Base-by-base conservation (phyloP, 2,797 vertebrate genomes). In the Anolis apletophallus region DNA sequence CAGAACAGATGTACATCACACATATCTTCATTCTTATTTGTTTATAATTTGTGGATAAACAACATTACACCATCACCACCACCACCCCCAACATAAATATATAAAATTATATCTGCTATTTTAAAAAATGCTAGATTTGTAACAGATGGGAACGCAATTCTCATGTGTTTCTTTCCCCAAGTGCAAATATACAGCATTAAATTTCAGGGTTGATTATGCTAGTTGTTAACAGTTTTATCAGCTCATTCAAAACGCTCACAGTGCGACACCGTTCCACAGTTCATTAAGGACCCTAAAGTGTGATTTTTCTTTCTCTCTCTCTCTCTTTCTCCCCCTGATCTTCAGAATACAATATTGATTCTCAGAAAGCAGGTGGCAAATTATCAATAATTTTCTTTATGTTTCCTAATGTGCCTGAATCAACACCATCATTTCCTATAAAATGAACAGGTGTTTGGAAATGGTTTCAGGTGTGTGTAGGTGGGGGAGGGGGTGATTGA, bases 351-450 rank as follows among this genome's bases (percentile, higher is more conserved):
- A 36, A 91, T 80, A 88, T 90, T 89, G 90, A 5, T 85, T 92
- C 77, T 84, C 68, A 71, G 88, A 89, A 93, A 87, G 54, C 89
- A 95, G 87, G 69, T 92, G 89, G 75, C 85, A 73, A 90, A 94
- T 87, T 93, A 90, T 77, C 90, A 89, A 64, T 90, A 85, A 89
- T 90, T 92, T 93, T 85, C 81, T 90, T 82, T 80, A 79, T 68
- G 50, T 74, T 1, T 76, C 90, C 32, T 1, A 90, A 92, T 86
- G 19, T 88, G 81, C 87, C 88, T 91, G 87, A 90, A 91, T 89
- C 89, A 91, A 87, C 55, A 74, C 82, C 87, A 92, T 90, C 83
- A 34, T 36, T 74, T 32, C 1, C 46, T 88, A 69, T 26, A 89
- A 83, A 90, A 88, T 81, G 82, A 91, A 87, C 87, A 93, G 86